Evolutionary conservation across 1,140 invertebrate genomes (phyloP), one percentile per base, ranked within the genome.

Genomic region (Drosophila parvula): DNA sequence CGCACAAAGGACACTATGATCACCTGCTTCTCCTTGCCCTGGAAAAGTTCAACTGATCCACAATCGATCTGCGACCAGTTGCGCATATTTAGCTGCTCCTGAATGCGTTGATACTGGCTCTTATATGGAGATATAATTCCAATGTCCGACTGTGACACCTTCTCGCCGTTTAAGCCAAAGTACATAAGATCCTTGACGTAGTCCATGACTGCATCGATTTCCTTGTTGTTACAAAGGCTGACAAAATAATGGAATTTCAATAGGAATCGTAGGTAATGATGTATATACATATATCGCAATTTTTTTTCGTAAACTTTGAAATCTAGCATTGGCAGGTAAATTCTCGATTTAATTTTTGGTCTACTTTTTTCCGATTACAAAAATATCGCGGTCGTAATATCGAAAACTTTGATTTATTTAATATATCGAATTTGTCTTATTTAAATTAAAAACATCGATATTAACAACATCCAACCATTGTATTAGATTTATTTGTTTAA

Each of bases 11-110:
- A 95, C 28, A 97, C 94, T 27, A 98, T 95, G 10, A 98, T 96
- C 1, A 96, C 94, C 32, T 95, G 92, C 79, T 95, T 95, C 92
- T 98, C 97, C 76, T 96, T 95, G 1, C 97, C 97, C 91, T 98
- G 97, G 92, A 97, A 98, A 14, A 95, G 94, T 92, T 98, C 97
- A 4, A 97, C 96, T 1, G 97, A 97, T 3, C 97, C 97, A 14
- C 97, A 95, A 90, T 96, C 94, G 5, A 95, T 92, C 16, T 92
- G 78, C 16, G 91, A 40, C 90, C 80, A 70, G 73, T 80, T 53
- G 30, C 56, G 41, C 62, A 83, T 65, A 32, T 90, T 74, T 32
- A 94, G 69, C 18, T 80, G 93, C 79, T 94, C 93, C 80, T 94
- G 86, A 47, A 95, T 94, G 32, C 84, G 81, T 11, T 84, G 93